A percentile compares a stretch with the other conserved stretches of the same genome.
Conservation (phyloP, 2,888 invertebrate species). For the Aphidoletes aphidimyza region DNA sequence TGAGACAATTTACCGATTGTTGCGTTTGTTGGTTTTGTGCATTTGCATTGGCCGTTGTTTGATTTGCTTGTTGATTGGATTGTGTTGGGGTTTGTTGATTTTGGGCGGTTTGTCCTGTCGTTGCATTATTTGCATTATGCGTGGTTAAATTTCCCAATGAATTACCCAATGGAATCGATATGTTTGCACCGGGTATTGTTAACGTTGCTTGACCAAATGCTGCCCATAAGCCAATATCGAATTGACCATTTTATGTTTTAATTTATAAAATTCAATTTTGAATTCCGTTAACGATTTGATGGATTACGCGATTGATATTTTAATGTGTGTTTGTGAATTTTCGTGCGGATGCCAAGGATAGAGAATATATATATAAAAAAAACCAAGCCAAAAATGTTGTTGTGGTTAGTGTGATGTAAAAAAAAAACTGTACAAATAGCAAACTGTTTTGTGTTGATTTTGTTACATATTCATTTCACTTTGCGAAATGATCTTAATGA, state of each 20-base stretch:
- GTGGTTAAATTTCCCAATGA: conserved; percentile 58
- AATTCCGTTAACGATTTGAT: background rate
- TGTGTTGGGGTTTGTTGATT: conserved; percentile 56
- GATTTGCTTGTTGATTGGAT: conserved; percentile 62
- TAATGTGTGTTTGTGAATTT: background rate
- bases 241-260: background rate
- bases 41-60: conserved; percentile 52
- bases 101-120: conserved; percentile 56
- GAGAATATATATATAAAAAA: conserved; percentile 8
- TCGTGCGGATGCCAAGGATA: background rate
- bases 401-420: conserved; percentile 17
- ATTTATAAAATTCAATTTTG: background rate
- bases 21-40: conserved; percentile 59
- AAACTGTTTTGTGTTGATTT: no score
- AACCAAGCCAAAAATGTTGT: conserved; percentile 38
- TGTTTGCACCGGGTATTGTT: conserved; percentile 70
- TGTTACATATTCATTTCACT: no score
- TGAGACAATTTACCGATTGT: conserved; percentile 58
- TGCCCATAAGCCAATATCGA: background rate
- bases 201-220: conserved; percentile 68
- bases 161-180: conserved; percentile 69
- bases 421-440: conserved; percentile 11
- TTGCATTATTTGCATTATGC: conserved; percentile 43
- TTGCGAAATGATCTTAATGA: background rate
- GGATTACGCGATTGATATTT: background rate